Base-by-base conservation (phyloP, 2,113 vertebrate genomes). In the Gambusia holbrooki region DNA sequence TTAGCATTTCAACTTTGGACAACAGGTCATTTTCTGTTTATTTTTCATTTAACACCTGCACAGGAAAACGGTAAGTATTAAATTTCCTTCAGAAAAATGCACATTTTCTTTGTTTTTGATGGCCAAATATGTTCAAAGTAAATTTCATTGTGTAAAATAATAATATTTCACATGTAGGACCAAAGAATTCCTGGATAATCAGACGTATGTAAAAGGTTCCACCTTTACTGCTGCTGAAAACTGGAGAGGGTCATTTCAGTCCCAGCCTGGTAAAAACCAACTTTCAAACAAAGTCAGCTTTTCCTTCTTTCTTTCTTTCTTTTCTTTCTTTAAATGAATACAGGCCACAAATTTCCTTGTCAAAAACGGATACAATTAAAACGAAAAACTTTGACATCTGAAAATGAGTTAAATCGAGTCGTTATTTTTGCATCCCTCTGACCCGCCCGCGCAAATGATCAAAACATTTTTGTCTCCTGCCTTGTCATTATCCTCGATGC, bases 1-100 rank as follows among this genome's bases (percentile, higher is more conserved):
- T 88, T 82, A 77, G 80, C 81, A 35, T 13, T 63, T 65, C 69
- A 85, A 82, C 79, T 69, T 73, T 80, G 77, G 79, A 89, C 1
- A 25, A 77, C 77, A 37, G 73, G 81, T 71, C 62, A 3, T 37
- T 37, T 37, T 11, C 35, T 37, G 11, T 3, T 37, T 81, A 77
- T 71, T 73, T 81, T 72, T 54, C 40, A 76, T 87, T 81, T 82
- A 85, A 88, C 74, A 60, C 64, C 61, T 29, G 66, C 84, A 79
- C n/a, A 60, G 67, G 42, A 83, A 62, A 62, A 83, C 70, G 79
- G 48, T 48, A 58, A 27, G 37, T 84, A 69, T 66, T 76, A 66
- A 72, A 84, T 81, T 62, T 64, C 42, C 73, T n/a, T 22, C 17
- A 27, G 58, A 75, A 60, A 77, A 76, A 70, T 68, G 40, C 32